These are phyloP conservation scores for Molossus alvarezi DNA, from an alignment of 2,797 vertebrate species.

Conservation along the genomic window DNA sequence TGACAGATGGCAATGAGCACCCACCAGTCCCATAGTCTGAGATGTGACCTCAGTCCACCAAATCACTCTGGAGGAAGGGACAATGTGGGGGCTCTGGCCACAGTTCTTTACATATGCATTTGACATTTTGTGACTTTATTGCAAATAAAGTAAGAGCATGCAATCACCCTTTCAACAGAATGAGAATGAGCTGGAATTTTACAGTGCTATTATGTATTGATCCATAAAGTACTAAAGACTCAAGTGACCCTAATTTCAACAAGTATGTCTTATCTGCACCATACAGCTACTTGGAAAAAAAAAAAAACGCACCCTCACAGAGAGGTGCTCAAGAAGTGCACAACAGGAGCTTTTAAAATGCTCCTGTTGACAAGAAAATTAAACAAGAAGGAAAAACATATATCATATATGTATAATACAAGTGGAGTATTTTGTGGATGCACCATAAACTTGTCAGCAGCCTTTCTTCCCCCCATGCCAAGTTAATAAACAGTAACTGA, in stretches of 20 bases:
- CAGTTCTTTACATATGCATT: slow-evolving; percentile 21
- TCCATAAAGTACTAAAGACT: slow-evolving; percentile 66
- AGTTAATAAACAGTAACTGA: background rate
- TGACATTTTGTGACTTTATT: slow-evolving; percentile 55
- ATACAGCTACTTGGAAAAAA: slow-evolving; percentile 36
- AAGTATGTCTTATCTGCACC: slow-evolving; percentile 50
- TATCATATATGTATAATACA: background rate
- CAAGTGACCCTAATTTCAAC: slow-evolving; percentile 71
- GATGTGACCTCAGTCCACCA: slow-evolving; percentile 79
- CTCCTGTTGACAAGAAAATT: slow-evolving; percentile 56
- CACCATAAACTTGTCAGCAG: background rate
- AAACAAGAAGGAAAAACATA: background rate
- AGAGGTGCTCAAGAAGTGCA: background rate
- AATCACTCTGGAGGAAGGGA: background rate
- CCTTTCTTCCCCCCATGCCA: background rate
- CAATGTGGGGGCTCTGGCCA: background rate
- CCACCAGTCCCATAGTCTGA: slow-evolving; percentile 76
- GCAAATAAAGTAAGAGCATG: slow-evolving; percentile 24
- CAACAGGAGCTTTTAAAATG: slow-evolving; percentile 66
- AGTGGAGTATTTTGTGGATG: background rate
- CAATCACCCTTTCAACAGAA: slow-evolving; percentile 35
- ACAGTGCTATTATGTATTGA: slow-evolving; percentile 61
- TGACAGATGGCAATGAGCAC: slow-evolving; percentile 82
- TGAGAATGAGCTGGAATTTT: slow-evolving; percentile 55
- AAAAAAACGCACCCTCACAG: background rate